A percentile compares a stretch with the other conserved stretches of the same genome.
Evolutionary conservation across 1,140 invertebrate species (phyloP).

Genomic region (Trachymyrmex septentrionalis): DNA sequence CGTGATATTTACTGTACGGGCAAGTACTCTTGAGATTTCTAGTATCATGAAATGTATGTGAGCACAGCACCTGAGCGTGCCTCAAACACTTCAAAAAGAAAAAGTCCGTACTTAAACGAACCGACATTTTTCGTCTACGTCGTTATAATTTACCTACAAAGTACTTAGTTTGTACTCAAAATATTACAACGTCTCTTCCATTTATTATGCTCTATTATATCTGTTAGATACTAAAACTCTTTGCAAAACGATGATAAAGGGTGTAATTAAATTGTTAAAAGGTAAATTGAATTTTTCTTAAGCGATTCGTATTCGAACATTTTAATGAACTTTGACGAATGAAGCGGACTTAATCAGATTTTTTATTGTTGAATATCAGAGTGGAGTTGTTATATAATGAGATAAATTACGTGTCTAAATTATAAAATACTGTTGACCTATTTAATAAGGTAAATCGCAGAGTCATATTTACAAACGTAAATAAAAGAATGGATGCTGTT

Average conservation of each 20-base stretch:
- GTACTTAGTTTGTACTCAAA: slow-evolving; percentile 5
- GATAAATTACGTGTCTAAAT: slow-evolving; percentile 13
- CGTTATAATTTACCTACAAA: slow-evolving; percentile 39
- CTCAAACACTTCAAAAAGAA: slow-evolving; percentile 53
- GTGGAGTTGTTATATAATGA: not conserved
- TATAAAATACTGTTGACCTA: slow-evolving; percentile 4
- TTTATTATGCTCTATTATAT: slow-evolving; percentile 7
- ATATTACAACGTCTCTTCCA: slow-evolving; percentile 1
- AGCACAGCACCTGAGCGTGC: slow-evolving; percentile 12
- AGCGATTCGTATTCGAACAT: not conserved
- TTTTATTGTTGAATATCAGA: not conserved
- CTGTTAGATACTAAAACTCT: not conserved
- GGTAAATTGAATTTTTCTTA: slow-evolving; percentile 3
- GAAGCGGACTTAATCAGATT: not conserved
- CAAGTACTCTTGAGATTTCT: slow-evolving; percentile 33
- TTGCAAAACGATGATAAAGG: not conserved
- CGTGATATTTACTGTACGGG: slow-evolving; percentile 35
- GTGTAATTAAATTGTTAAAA: not conserved
- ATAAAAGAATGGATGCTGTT: slow-evolving; percentile 20
- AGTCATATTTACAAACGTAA: not conserved
- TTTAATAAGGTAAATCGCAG: slow-evolving; percentile 17
- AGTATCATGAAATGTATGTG: slow-evolving; percentile 38
- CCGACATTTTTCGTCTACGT: slow-evolving; percentile 49
- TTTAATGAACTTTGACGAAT: slow-evolving; percentile 6
- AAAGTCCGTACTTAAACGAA: slow-evolving; percentile 2